Evolutionary conservation across 2,113 vertebrate species (phyloP), one percentile per base, ranked within the genome.

Genomic region (Picathartes gymnocephalus): DNA sequence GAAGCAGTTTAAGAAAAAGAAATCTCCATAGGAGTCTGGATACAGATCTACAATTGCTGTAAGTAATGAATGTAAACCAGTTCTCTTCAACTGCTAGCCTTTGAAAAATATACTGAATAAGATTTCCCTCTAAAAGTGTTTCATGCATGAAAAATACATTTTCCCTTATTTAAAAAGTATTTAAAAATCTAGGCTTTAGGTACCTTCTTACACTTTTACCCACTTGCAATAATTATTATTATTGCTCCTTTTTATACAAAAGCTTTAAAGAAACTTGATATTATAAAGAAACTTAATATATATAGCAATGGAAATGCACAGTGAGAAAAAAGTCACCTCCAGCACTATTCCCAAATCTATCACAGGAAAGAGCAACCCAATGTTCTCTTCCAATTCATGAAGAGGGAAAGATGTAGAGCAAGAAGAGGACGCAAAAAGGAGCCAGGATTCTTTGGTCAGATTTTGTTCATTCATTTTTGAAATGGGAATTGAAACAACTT

Each of bases 31-130:
- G 95, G 96, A 97, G 96, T 89, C 78, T 93, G 72, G 91, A 96
- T 95, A 83, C 65, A 66, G 66, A 95, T 90, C 73, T 91, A 62
- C 78, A 95, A 69, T 79, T 96, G 81, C 47, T 96, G n/a, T 77
- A 93, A 97, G 72, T 93, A 76, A 95, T 97, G 95, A 97, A 97
- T 97, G 91, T 90, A 95, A 93, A 70, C n/a, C 77, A 96, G 82
- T 70, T 90, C 89, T 96, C 91, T 95, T 57, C 13, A n/a, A 95
- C 60, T 72, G 33, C 24, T 64, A 66, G 69, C 44, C 91, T 96
- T 97, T 92, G 92, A 96, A 92, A 96, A 97, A 94, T 72, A 80
- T 54, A 70, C 61, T 71, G 60, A 48, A 91, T 70, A 82, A 92
- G 50, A n/a, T 21, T 54, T 45, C 66, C 24, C 61, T 94, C 86